Evolutionary conservation across 2,888 invertebrate genomes (phyloP).

Genomic region (Pseudanteris insignis): DNA sequence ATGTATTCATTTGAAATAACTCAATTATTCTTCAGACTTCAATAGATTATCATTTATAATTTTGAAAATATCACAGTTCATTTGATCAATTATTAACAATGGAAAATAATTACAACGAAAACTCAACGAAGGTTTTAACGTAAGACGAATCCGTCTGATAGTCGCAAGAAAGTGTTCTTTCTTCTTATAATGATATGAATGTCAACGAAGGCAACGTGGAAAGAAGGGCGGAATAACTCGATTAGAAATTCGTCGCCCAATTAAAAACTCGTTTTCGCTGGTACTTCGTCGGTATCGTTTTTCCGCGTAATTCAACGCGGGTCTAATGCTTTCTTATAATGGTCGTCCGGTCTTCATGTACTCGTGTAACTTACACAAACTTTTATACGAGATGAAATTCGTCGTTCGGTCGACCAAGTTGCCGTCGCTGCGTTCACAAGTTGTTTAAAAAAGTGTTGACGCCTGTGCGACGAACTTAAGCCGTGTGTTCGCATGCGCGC

Average conservation of each 20-base stretch:
- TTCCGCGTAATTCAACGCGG: conserved; percentile 31
- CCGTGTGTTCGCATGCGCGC: too few species aligned
- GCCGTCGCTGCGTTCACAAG: conserved; percentile 30
- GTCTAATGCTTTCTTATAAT: conserved; percentile 38
- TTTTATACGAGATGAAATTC: conserved; percentile 37
- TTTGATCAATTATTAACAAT: too few species aligned
- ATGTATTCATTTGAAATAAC: not conserved
- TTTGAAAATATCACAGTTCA: too few species aligned
- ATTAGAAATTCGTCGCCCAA: conserved; percentile 32
- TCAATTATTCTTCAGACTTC: not conserved
- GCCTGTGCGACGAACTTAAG: not conserved
- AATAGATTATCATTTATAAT: too few species aligned
- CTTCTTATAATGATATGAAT: conserved; percentile 10
- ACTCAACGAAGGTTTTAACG: too few species aligned
- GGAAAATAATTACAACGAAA: too few species aligned
- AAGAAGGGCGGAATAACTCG: conserved; percentile 16
- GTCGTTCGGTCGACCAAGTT: conserved; percentile 20
- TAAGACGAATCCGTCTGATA: conserved; percentile 7
- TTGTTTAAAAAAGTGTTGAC: conserved; percentile 41
- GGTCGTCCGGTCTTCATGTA: conserved; percentile 28
- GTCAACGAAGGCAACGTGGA: not conserved
- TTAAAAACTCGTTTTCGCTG: conserved; percentile 35
- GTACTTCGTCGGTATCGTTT: conserved; percentile 11
- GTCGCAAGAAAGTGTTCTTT: conserved; percentile 8
- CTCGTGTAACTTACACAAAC: conserved; percentile 35